Base-by-base conservation (phyloP, 2,113 vertebrate genomes). In the Microtus montanus region DNA sequence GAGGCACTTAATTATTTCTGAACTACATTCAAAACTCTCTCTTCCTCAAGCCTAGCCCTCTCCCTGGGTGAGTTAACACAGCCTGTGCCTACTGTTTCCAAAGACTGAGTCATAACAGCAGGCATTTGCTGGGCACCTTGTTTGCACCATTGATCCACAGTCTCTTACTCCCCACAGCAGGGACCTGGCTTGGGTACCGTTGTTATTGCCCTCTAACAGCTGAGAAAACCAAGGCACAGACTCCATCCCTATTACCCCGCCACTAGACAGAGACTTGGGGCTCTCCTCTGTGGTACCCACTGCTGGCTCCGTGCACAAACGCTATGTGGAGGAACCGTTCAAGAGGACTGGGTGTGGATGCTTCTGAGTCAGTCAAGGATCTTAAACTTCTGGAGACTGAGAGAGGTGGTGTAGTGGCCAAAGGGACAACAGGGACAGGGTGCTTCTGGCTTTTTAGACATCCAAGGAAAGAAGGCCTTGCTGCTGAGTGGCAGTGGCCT, bases 1-100 rank as follows among this genome's bases (percentile, higher is more conserved):
- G 94, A 97, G 82, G 86, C 93, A 92, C 92, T 97, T 97, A 97
- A 97, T 97, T 97, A 97, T 97, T 97, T 93, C 97, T 97, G 97
- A 97, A 97, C 95, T 97, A 97, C 92, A 97, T 97, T 97, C 96
- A 95, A 96, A 95, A 93, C 90, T 78, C 89, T 91, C 93, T 96
- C 88, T 30, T 30, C 47, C 63, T 68, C 83, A 96, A 96, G 93
- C 89, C 63, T 74, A 80, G 58, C 64, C 77, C 79, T 94, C 85
- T 97, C 83, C 68, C 35, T 54, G 28, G 47, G 85, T 71, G 47
- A 38, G 74, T 90, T 95, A 94, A 90, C 90, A 73, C 90, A 96
- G 95, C 13, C 79, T 74, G 47, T 78, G 38, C 89, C 92, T 92
- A 95, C 84, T 64, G 77, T 90, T 92, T 64, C 93, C 95, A 63